phyloP scores from a whole-genome alignment of 2,113 vertebrate species.

The Oncorhynchus masou region DNA sequence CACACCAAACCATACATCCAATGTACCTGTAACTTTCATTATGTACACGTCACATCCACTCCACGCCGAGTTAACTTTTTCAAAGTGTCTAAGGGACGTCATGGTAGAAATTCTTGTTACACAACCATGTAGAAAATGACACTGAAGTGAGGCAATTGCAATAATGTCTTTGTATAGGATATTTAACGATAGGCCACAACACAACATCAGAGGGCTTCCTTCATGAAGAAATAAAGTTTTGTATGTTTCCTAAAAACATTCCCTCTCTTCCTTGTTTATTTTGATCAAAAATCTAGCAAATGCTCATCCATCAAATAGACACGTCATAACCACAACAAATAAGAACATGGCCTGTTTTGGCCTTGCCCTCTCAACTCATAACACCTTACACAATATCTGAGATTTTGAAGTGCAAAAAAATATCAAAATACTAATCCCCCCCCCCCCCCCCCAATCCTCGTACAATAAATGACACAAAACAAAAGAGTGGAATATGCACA shows the following conservation, averaged over 20 bases:
- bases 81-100: neutral
- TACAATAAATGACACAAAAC: conserved; percentile 48
- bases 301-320: no score
- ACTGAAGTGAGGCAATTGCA: conserved; percentile 24
- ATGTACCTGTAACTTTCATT: conserved; percentile 18
- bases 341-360: no score
- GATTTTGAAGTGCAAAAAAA: conserved; percentile 25
- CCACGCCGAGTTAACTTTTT: conserved; percentile 7
- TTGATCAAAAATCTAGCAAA: conserved; percentile 21
- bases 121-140: conserved; percentile 40
- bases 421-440: conserved; percentile 11
- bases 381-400: conserved; percentile 39
- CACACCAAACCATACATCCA: conserved; percentile 37
- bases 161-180: conserved; percentile 30
- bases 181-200: conserved; percentile 4
- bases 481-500: conserved; percentile 44
- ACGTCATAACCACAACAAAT: no score
- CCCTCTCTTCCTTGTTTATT: neutral
- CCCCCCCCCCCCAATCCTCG: conserved; percentile 23
- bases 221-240: neutral
- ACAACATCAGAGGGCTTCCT: conserved; percentile 3
- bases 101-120: neutral
- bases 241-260: neutral
- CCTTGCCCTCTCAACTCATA: conserved; percentile 10
- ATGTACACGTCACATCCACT: conserved; percentile 46